These are phyloP conservation scores for Physeter macrocephalus DNA, from an alignment of 2,113 vertebrate species.

Conservation along the genomic window DNA sequence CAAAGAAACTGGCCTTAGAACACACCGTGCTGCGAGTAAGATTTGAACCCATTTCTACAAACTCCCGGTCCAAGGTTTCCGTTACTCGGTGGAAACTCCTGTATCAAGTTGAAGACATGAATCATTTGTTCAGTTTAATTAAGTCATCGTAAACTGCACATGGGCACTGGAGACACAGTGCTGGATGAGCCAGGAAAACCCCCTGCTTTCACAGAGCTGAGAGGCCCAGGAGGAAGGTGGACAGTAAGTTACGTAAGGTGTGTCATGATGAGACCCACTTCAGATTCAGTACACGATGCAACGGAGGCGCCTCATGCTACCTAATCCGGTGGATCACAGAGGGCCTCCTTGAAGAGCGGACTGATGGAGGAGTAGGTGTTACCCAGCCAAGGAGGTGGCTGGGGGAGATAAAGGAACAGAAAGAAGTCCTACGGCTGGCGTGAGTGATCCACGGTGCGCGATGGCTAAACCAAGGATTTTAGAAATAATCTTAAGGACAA, in stretches of 20 bases:
- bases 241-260: neutral
- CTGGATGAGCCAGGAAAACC: neutral
- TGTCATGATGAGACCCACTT: neutral
- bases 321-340: neutral
- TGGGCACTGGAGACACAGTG: neutral
- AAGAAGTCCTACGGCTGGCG: accelerated
- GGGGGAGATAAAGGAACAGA: neutral
- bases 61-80: neutral
- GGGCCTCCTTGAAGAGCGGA: neutral
- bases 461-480: neutral
- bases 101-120: neutral
- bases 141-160: neutral
- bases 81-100: neutral
- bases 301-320: neutral
- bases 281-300: neutral
- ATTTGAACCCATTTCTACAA: neutral
- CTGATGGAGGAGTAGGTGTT: neutral
- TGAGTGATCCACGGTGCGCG: neutral
- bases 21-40: neutral
- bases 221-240: neutral
- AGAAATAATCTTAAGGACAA: neutral
- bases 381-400: neutral
- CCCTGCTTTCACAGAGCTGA: neutral
- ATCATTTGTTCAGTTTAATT: neutral
- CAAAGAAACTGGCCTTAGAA: neutral